Base-by-base conservation (phyloP, 1,140 invertebrate species). In the Drosophila subobscura region DNA sequence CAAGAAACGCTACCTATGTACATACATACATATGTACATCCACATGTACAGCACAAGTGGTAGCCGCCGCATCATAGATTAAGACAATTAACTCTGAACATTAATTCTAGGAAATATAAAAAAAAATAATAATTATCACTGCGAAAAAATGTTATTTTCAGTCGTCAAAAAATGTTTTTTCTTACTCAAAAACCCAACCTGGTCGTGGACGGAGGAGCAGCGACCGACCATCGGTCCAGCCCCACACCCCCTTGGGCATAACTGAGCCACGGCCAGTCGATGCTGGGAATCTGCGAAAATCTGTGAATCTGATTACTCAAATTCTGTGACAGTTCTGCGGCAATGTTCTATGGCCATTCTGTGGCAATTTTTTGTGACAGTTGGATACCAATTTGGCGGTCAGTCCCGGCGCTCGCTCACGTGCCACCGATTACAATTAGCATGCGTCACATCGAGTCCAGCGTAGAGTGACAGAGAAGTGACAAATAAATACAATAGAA, bases 41-140 rank as follows among this genome's bases (percentile, higher is more conserved):
- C 16, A 12, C 4, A 37, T 12, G 29, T 33, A 33, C 8, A 29
- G 27, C 27, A 10, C 8, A 33, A 10, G 29, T 33, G 10, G 8
- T 33, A 33, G 59, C 23, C 10, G 41, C 45, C 33, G 23, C 44
- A 37, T 16, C 44, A 37, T 16, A 46, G 65, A 67, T 68, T 56
- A 70, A 70, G 66, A 70, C 66, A 70, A 70, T 70, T 70, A 68
- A 5, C 64, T 49, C 25, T 25, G 44, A 64, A 70, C 66, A 68
- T 70, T 56, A 70, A 49, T 70, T 70, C 66, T 70, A 68, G 66
- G 66, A 70, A 70, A 70, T 68, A 70, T 65, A 68, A 70, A 70
- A 70, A 57, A 20, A 20, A 20, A 20, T 20, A 20, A 20, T 70
- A 68, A 70, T 70, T 68, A 70, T 68, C 65, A 68, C 61, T 67